phyloP scores from a whole-genome alignment of 23 tunicate species.

The Halocynthia roretzi region DNA sequence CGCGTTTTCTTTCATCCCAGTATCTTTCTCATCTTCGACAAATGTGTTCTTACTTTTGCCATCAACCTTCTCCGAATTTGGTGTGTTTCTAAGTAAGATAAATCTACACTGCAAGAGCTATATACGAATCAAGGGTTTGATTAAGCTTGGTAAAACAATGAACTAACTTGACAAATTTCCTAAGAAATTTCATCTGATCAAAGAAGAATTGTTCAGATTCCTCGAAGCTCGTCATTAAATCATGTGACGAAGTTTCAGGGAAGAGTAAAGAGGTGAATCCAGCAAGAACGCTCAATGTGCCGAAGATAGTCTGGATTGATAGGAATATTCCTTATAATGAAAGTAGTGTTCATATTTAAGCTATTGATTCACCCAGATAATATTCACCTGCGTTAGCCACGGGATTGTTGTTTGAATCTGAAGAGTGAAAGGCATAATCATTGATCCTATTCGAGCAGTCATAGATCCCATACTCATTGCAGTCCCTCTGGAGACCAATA shows the following conservation, averaged over 20 bases:
- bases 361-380: too few relatives aligned
- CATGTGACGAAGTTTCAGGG: conserved; percentile 42
- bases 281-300: conserved; percentile 29
- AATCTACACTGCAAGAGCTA: too few relatives aligned
- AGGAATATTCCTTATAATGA: not conserved
- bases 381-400: conserved; percentile 47
- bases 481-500: conserved; percentile 15
- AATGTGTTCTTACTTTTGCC: too few relatives aligned
- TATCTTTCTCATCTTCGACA: too few relatives aligned
- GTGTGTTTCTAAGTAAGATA: too few relatives aligned
- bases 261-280: conserved; percentile 16
- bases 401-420: conserved; percentile 39
- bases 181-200: too few relatives aligned
- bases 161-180: too few relatives aligned
- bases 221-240: conserved; percentile 23
- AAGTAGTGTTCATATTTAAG: not conserved
- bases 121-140: too few relatives aligned
- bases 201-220: conserved; percentile 51
- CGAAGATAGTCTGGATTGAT: conserved; percentile 41
- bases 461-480: conserved; percentile 48
- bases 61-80: too few relatives aligned
- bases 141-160: too few relatives aligned
- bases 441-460: conserved; percentile 52
- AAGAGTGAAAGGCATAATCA: conserved; percentile 38
- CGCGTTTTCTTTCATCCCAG: too few relatives aligned